Percentiles rank a stretch among this genome's conserved stretches.
Evolutionary conservation across 2,888 invertebrate genomes (phyloP).

Genomic region (Leptura quadrifasciata): DNA sequence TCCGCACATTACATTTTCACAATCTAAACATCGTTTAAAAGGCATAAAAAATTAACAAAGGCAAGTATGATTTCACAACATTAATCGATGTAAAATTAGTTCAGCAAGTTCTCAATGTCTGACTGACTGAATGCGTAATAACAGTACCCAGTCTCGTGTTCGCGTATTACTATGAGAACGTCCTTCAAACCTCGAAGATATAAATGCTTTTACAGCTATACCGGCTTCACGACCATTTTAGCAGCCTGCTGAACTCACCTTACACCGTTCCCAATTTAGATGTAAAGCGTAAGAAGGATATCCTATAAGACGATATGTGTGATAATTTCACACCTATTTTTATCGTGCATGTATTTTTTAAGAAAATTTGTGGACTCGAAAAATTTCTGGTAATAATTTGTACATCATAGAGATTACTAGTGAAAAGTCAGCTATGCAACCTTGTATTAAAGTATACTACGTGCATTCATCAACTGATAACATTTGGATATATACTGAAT

Average conservation of each 20-base stretch:
- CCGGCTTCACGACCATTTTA: not conserved
- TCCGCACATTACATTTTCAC: too few relatives aligned
- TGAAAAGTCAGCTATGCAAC: too few relatives aligned
- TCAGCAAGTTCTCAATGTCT: not conserved
- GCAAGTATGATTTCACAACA: not conserved
- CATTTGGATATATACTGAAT: too few relatives aligned
- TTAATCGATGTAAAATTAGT: slow-evolving; percentile 1
- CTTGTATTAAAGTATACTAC: too few relatives aligned
- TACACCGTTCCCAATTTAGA: not conserved
- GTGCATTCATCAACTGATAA: too few relatives aligned
- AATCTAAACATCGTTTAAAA: not conserved
- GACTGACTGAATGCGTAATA: slow-evolving; percentile 7
- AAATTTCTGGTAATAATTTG: too few relatives aligned
- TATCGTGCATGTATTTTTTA: too few relatives aligned
- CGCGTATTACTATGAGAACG: not conserved
- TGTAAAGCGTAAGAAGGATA: not conserved
- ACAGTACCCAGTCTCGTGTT: slow-evolving; percentile 1
- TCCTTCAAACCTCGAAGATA: slow-evolving; percentile 7
- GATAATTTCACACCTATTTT: too few relatives aligned
- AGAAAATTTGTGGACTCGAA: too few relatives aligned
- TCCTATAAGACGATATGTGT: not conserved
- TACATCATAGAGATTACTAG: too few relatives aligned
- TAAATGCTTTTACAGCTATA: not conserved
- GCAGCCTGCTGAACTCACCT: not conserved
- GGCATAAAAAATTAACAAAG: not conserved